A percentile compares a stretch with the other conserved stretches of the same genome.
Evolutionary conservation across 2,888 invertebrate genomes (phyloP).

Genomic region (Pammene aurita): DNA sequence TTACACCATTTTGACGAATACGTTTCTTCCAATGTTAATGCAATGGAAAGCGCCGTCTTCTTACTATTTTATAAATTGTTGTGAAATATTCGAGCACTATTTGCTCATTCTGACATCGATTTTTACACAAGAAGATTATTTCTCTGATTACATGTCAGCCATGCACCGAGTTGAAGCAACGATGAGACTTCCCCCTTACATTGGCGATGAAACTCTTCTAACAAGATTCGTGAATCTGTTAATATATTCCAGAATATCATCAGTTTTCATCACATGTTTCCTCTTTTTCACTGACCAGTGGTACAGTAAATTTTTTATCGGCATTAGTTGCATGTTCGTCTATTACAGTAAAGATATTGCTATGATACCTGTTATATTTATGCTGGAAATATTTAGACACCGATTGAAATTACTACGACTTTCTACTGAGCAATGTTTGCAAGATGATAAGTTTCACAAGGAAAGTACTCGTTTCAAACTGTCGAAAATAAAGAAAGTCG

Average conservation of each 20-base stretch:
- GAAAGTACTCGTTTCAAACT: not conserved
- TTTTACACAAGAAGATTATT: constrained; percentile 7
- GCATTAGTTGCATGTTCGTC: not conserved
- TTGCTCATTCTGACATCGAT: not conserved
- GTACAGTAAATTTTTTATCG: not conserved
- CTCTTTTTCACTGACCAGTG: not conserved
- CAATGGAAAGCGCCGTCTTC: not conserved
- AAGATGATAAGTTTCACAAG: not conserved
- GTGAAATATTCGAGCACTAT: constrained; percentile 14
- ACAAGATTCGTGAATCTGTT: not conserved
- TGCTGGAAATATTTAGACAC: constrained; percentile 19
- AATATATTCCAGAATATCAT: not conserved
- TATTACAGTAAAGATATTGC: constrained; percentile 4
- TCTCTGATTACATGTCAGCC: not conserved
- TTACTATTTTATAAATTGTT: not conserved
- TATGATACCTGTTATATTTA: constrained; percentile 7
- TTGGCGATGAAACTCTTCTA: constrained; percentile 2
- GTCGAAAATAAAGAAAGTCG: constrained; percentile 16
- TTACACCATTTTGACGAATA: not conserved
- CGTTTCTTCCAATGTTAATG: not conserved
- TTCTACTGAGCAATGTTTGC: constrained; percentile 1
- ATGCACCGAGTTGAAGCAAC: not conserved
- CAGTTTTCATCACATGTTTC: not conserved
- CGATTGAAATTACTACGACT: constrained; percentile 4
- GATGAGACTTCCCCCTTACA: not conserved